These are phyloP conservation scores for Pollicipes pollicipes DNA, from an alignment of 1,140 invertebrate species.

Conservation along the genomic window DNA sequence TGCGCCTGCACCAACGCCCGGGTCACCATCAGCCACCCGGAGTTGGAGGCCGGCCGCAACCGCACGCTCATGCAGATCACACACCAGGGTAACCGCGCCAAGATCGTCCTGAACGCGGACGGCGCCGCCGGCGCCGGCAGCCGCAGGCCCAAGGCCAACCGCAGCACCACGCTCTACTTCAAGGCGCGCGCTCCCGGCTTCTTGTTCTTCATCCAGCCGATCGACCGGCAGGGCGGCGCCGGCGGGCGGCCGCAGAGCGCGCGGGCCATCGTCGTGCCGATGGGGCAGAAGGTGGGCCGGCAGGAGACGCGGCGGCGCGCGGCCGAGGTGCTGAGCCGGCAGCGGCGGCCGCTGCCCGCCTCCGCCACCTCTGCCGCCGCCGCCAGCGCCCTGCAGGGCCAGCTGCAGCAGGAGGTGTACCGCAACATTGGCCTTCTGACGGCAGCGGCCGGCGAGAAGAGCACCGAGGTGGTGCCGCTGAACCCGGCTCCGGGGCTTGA, in stretches of 20 bases:
- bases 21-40: neutral
- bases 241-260: neutral
- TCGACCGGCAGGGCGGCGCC: neutral
- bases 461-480: neutral
- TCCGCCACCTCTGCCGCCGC: neutral
- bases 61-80: neutral
- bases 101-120: neutral
- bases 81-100: neutral
- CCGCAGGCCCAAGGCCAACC: neutral
- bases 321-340: neutral
- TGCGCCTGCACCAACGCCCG: neutral
- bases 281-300: neutral
- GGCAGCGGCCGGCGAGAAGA: neutral
- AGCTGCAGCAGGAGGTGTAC: neutral
- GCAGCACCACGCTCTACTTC: neutral
- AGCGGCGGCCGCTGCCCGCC: neutral
- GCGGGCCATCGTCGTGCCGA: neutral
- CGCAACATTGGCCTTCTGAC: neutral
- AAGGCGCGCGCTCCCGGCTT: neutral
- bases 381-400: neutral
- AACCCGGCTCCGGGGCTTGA: too few relatives aligned
- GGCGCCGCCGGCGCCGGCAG: too few relatives aligned
- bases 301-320: neutral
- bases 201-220: constrained; percentile 1
- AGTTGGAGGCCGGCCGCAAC: neutral